Evolutionary conservation across 2,113 vertebrate species (phyloP), one percentile per base, ranked within the genome.

Genomic region (Physeter macrocephalus): DNA sequence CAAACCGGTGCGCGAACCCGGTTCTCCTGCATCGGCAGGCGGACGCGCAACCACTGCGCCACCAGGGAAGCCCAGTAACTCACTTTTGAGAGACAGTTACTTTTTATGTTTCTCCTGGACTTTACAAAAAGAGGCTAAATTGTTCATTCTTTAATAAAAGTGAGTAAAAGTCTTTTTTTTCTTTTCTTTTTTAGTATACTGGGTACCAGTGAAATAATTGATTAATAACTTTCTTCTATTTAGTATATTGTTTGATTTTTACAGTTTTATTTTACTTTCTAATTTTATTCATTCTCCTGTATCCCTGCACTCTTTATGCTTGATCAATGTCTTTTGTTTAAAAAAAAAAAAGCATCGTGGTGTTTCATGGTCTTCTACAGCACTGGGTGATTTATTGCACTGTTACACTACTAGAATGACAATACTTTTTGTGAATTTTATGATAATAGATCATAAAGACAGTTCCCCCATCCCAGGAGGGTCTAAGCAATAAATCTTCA

Each of bases 351-450:
- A 7, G 10, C 27, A 90, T 13, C 12, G 46, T 36, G 9, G 1
- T 52, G 1, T 93, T 31, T 13, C 15, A 52, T 64, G 18, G 2
- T 83, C 9, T 91, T 36, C 72, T 88, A 59, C 4, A 86, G 8
- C 18, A 71, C 6, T 91, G 25, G 41, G 39, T 89, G 39, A 95
- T 95, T 95, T 95, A 97, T 93, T 89, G 75, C 17, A 23, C 61
- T 77, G 84, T 86, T 78, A 54, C 18, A 41, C 61, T 57, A 52
- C 61, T 34, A 86, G 36, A 93, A 66, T 95, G 52, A 66, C 49
- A 59, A 21, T 74, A 93, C 78, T 95, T 74, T 85, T 17, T 85
- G 67, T 94, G 41, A 95, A 82, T 77, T 95, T 96, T 96, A 92
- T 34, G 21, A 86, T 81, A 89, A 87, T 87, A 92, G 5, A 85